phyloP scores from a whole-genome alignment of 2,797 vertebrate species.

The Crypturellus tataupa region DNA sequence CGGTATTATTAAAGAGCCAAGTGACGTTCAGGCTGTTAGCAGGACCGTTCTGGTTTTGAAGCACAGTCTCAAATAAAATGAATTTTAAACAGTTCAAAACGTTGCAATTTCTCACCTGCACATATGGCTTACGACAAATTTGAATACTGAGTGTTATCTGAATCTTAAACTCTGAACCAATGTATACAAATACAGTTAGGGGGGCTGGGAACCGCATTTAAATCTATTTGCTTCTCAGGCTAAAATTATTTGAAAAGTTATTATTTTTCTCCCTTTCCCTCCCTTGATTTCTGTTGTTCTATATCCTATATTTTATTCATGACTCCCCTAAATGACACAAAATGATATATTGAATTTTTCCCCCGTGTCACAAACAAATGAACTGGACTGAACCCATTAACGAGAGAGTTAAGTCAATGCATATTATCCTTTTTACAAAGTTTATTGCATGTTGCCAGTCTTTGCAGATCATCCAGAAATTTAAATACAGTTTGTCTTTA shows the following conservation, averaged over 20 bases:
- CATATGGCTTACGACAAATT: conserved; percentile 72
- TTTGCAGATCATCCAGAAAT: conserved; percentile 24
- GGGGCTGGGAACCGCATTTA: conserved; percentile 23
- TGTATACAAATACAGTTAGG: conserved; percentile 29
- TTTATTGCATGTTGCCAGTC: neutral
- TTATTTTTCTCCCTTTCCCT: conserved; percentile 6
- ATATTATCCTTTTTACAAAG: neutral
- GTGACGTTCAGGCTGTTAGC: neutral
- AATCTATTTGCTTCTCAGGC: conserved; percentile 48
- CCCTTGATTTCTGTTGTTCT: neutral
- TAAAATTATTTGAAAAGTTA: conserved; percentile 59
- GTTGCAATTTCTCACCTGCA: conserved; percentile 69
- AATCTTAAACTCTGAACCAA: conserved; percentile 44
- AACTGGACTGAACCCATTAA: conserved; percentile 17
- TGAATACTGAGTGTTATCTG: conserved; percentile 74
- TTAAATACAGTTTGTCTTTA: conserved; percentile 49
- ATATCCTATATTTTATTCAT: neutral
- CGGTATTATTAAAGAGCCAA: conserved; percentile 31
- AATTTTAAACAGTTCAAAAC: conserved; percentile 53
- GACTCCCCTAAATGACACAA: conserved; percentile 27
- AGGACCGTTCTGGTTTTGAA: conserved; percentile 55
- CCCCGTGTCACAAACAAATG: neutral
- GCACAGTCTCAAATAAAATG: conserved; percentile 60
- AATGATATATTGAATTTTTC: conserved; percentile 43
- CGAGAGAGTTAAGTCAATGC: neutral